Conservation (phyloP, 2,888 invertebrate species). For the Catotricha subobsoleta region DNA sequence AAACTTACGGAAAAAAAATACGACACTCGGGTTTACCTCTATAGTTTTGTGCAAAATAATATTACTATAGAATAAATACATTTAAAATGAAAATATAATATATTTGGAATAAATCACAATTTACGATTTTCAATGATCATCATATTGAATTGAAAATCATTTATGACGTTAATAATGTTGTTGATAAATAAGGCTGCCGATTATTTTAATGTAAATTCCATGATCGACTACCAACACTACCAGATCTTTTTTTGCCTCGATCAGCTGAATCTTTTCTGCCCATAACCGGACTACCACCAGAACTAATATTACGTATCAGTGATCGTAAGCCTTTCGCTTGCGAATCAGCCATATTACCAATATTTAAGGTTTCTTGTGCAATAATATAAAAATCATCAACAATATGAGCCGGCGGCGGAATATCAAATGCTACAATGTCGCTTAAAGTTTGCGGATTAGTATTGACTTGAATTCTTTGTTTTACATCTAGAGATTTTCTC, state of each 20-base stretch:
- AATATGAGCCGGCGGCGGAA: conserved; percentile 57
- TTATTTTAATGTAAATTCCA: conserved; percentile 5
- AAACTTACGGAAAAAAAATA: no score
- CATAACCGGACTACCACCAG: conserved; percentile 60
- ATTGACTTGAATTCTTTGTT: conserved; percentile 21
- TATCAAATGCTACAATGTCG: conserved; percentile 43
- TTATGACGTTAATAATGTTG: no score
- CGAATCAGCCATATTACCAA: conserved; percentile 27
- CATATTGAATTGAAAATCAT: no score
- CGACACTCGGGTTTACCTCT: no score
- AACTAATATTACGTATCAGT: conserved; percentile 64
- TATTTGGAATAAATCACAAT: no score
- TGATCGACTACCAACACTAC: conserved; percentile 17
- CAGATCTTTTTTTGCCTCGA: conserved; percentile 24
- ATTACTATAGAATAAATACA: no score
- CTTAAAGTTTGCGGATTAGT: conserved; percentile 29
- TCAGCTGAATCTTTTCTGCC: conserved; percentile 33
- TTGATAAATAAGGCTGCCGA: no score
- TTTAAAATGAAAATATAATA: no score
- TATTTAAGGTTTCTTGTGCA: conserved; percentile 47
- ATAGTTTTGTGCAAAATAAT: no score
- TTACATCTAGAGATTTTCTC: conserved; percentile 11
- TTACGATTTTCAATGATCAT: no score
- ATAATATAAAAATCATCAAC: conserved; percentile 86
- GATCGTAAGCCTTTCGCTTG: conserved; percentile 62